Evolutionary conservation across 1,140 invertebrate genomes (phyloP).

Genomic region (Akabosia matsudoensis): DNA sequence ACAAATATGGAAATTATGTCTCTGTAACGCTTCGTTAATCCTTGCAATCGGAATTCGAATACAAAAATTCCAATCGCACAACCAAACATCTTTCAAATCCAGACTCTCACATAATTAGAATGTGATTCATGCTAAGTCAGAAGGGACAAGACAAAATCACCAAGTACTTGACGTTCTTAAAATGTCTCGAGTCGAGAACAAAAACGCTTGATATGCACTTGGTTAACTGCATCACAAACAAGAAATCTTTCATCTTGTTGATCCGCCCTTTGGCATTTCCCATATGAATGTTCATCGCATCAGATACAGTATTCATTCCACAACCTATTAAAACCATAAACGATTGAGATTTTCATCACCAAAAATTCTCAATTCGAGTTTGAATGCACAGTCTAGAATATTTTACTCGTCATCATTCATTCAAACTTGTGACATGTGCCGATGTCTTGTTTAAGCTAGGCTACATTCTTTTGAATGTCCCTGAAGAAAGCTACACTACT

Average conservation of each 20-base stretch:
- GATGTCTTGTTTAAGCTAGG: constrained; percentile 9
- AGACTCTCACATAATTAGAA: background rate
- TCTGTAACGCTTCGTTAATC: no score
- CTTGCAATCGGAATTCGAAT: no score
- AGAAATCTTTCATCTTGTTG: constrained; percentile 11
- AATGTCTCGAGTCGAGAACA: no score
- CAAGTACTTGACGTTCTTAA: background rate
- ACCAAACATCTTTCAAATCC: no score
- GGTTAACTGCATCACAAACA: background rate
- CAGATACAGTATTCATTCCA: no score
- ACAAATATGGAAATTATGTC: no score
- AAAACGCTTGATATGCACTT: background rate
- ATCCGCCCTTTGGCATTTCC: constrained; percentile 16
- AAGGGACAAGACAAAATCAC: background rate
- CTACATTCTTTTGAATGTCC: background rate
- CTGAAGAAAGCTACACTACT: no score
- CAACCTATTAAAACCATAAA: no score
- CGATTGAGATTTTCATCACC: constrained; percentile 16
- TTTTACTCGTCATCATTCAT: constrained; percentile 10
- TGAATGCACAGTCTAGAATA: background rate
- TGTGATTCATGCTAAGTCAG: background rate
- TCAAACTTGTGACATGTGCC: constrained; percentile 15
- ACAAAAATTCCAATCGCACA: no score
- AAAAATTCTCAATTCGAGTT: background rate
- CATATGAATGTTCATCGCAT: background rate